phyloP scores from a whole-genome alignment of 2,888 invertebrate genomes.

The Lathronympha strigana region DNA sequence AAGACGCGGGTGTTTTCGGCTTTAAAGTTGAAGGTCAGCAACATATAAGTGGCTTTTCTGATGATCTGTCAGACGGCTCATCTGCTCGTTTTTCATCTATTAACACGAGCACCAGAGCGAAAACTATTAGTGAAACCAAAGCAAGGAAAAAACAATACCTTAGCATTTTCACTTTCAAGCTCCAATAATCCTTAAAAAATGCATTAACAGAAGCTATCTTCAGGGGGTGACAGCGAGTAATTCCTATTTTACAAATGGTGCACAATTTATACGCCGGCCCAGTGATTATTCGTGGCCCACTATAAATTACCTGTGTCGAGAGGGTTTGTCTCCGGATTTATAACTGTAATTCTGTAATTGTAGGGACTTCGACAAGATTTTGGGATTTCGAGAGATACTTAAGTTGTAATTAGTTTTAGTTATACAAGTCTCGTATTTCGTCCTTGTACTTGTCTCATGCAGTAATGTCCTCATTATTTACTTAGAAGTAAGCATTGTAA shows the following conservation, averaged over 20 bases:
- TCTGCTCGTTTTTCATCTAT: no score
- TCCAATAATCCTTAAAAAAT: constrained; percentile 15
- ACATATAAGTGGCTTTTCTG: no score
- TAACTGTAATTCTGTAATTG: constrained; percentile 71
- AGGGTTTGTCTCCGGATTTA: constrained; percentile 80
- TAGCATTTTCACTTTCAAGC: constrained; percentile 9
- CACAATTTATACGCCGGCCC: constrained; percentile 82
- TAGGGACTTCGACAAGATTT: constrained; percentile 13
- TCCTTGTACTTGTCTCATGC: no score
- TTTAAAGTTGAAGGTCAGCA: no score
- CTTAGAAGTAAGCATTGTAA: no score
- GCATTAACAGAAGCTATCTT: constrained; percentile 38
- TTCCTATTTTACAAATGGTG: constrained; percentile 83
- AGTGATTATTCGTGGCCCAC: constrained; percentile 79
- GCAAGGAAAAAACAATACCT: not conserved
- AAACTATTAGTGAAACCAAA: no score
- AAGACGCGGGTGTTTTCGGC: no score
- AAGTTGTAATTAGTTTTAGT: constrained; percentile 9
- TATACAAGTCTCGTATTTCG: no score
- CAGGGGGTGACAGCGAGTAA: constrained; percentile 75
- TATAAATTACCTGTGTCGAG: constrained; percentile 79
- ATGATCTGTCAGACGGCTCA: no score
- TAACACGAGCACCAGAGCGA: no score
- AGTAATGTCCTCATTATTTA: no score
- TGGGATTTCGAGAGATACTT: no score